phyloP scores from a whole-genome alignment of 2,113 vertebrate species.

The Archilochus colubris region DNA sequence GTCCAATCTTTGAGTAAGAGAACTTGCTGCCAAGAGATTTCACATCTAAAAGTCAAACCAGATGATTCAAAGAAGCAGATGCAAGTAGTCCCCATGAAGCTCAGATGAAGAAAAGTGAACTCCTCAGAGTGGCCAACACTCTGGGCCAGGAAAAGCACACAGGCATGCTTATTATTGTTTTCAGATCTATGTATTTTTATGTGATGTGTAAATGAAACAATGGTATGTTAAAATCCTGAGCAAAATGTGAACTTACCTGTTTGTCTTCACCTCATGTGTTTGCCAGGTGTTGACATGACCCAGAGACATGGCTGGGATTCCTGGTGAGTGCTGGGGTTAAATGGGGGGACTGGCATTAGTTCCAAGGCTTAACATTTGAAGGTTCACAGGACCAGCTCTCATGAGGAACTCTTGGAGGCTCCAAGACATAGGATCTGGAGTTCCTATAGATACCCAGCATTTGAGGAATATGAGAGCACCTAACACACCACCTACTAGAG shows the following conservation, averaged over 20 bases:
- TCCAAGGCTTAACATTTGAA: background rate
- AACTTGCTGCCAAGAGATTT: background rate
- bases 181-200: background rate
- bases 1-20: background rate
- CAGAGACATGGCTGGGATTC: background rate
- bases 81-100: background rate
- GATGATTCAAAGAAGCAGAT: background rate
- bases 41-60: constrained; percentile 1
- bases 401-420: background rate
- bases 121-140: fast-evolving
- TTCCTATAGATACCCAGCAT: background rate
- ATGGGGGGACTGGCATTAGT: background rate
- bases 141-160: background rate
- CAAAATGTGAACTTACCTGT: background rate
- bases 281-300: background rate
- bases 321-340: background rate
- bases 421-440: background rate
- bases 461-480: background rate
- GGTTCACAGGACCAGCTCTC: background rate
- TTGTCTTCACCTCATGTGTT: background rate
- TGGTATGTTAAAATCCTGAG: background rate
- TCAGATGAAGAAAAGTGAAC: background rate
- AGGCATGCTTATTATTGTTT: background rate
- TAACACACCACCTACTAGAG: background rate
- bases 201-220: background rate